These are phyloP conservation scores for Apocheima hispidaria DNA, from an alignment of 2,888 invertebrate species.

Conservation along the genomic window DNA sequence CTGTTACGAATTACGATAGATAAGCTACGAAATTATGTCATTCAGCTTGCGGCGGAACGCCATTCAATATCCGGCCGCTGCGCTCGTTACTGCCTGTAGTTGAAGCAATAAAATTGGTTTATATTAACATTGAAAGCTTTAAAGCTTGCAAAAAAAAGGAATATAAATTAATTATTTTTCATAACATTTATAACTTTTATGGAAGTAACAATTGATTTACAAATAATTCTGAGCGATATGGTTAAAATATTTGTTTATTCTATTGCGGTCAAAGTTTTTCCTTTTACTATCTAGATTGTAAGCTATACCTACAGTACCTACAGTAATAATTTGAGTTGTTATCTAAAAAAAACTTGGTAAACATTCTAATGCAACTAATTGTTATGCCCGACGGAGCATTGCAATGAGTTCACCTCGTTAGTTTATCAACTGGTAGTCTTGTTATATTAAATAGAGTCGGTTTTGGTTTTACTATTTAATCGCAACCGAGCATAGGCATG, in stretches of 20 bases:
- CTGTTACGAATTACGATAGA: constrained; percentile 46
- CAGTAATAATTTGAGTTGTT: background rate
- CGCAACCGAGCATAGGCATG: too few species aligned
- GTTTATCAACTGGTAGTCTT: background rate
- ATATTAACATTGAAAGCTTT: background rate
- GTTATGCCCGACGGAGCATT: constrained; percentile 39
- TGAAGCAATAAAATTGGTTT: constrained; percentile 15
- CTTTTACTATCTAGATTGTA: background rate
- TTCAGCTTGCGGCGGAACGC: constrained; percentile 31
- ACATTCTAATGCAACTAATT: constrained; percentile 33
- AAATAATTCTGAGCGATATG: background rate
- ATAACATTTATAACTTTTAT: background rate
- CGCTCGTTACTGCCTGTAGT: constrained; percentile 3
- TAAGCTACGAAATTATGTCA: constrained; percentile 43
- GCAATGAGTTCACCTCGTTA: constrained; percentile 36
- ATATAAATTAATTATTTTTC: background rate
- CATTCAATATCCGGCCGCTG: constrained; percentile 33
- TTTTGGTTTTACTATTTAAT: too few species aligned
- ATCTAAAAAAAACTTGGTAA: constrained; percentile 13
- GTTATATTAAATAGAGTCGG: too few species aligned
- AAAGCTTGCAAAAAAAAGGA: background rate
- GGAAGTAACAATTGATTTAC: background rate
- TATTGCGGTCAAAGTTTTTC: background rate
- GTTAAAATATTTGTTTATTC: background rate
- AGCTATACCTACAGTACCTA: background rate